Evolutionary conservation across 2,113 vertebrate species (phyloP).

Genomic region (Python bivittatus): DNA sequence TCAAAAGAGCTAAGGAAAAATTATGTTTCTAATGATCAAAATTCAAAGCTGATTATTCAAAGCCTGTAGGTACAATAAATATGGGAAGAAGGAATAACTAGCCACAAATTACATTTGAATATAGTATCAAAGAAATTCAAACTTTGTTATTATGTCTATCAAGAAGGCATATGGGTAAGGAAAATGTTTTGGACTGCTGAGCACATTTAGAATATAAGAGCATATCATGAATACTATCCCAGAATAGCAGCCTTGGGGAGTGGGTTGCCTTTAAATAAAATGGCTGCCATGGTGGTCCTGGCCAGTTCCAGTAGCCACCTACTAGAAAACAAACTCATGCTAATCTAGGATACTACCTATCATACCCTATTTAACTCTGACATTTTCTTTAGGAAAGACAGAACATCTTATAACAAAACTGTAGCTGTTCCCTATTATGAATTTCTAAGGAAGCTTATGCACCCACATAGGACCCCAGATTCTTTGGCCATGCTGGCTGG

Average conservation of each 20-base stretch:
- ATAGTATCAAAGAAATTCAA: slow-evolving; percentile 47
- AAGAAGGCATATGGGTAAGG: too few species aligned
- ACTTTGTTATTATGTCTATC: slow-evolving; percentile 6
- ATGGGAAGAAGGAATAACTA: slow-evolving; percentile 55
- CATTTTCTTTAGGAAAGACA: neutral
- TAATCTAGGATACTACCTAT: neutral
- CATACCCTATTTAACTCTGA: neutral
- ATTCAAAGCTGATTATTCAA: slow-evolving; percentile 36
- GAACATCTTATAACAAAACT: neutral
- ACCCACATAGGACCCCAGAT: neutral
- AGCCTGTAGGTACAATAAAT: slow-evolving; percentile 7
- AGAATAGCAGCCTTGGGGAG: too few species aligned
- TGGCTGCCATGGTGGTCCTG: neutral
- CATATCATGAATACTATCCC: too few species aligned
- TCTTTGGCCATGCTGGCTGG: neutral
- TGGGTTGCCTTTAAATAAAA: too few species aligned
- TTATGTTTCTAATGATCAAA: slow-evolving; percentile 41
- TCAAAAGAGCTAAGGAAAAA: slow-evolving; percentile 31
- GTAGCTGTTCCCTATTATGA: neutral
- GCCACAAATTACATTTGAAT: slow-evolving; percentile 42
- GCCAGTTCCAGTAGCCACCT: neutral
- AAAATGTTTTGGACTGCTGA: too few species aligned
- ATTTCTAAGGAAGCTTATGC: neutral
- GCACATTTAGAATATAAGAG: too few species aligned
- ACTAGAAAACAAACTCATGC: neutral